Conservation (phyloP, 2,888 invertebrate species). For the Caenorhabditis sp. region DNA sequence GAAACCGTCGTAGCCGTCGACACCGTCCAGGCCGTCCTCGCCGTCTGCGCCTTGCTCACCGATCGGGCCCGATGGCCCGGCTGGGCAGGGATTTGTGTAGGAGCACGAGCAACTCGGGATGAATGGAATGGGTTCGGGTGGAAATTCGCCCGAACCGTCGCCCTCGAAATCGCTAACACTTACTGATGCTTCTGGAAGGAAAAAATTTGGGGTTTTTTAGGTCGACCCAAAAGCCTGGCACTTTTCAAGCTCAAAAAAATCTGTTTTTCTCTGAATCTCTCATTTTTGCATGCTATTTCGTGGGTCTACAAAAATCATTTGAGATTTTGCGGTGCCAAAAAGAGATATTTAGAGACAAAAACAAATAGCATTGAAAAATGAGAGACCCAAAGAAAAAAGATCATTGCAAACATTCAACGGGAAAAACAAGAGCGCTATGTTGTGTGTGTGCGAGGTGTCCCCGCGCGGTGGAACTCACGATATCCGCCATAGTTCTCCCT, state of each 20-base stretch:
- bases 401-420: too few species aligned
- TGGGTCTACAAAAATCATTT: too few species aligned
- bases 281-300: too few species aligned
- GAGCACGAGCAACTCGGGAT: slow-evolving; percentile 18
- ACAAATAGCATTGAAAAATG: too few species aligned
- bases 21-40: slow-evolving; percentile 36
- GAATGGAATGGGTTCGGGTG: slow-evolving; percentile 18
- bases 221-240: not conserved
- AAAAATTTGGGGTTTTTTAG: not conserved
- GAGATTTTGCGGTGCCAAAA: too few species aligned
- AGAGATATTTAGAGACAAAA: too few species aligned
- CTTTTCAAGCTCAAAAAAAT: not conserved
- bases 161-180: slow-evolving; percentile 17
- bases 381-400: too few species aligned
- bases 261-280: too few species aligned
- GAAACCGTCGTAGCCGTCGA: slow-evolving; percentile 47
- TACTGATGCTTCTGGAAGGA: slow-evolving; percentile 32
- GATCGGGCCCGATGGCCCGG: slow-evolving; percentile 40
- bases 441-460: too few species aligned
- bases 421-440: too few species aligned
- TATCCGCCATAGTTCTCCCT: slow-evolving; percentile 31
- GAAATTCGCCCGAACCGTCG: slow-evolving; percentile 29
- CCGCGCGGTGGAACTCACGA: slow-evolving; percentile 14
- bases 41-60: slow-evolving; percentile 47
- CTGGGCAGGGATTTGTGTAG: slow-evolving; percentile 19